These are phyloP conservation scores for Anisognathus igniventris DNA, from an alignment of 2,797 vertebrate species.

Conservation along the genomic window DNA sequence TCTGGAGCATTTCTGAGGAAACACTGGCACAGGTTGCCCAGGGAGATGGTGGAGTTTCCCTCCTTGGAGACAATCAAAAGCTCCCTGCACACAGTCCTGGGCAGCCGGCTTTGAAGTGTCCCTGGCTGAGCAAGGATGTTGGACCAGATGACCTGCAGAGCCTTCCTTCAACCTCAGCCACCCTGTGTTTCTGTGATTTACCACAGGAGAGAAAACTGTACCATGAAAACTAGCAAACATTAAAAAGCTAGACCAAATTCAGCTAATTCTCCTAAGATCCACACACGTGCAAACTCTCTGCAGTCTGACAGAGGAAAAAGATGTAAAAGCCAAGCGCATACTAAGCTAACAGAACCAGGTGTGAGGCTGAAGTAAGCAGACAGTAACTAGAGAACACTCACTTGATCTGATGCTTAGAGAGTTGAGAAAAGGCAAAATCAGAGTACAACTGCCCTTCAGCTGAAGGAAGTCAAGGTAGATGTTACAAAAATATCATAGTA, in stretches of 20 bases:
- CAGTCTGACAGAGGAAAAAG: neutral
- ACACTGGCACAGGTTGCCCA: neutral
- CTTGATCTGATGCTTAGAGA: neutral
- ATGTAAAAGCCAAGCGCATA: neutral
- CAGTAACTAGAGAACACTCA: neutral
- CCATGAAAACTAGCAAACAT: neutral
- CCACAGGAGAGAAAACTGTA: neutral
- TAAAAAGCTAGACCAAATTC: neutral
- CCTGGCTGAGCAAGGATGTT: neutral
- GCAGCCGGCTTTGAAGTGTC: accelerated
- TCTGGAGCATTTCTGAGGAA: neutral
- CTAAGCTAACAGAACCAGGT: neutral
- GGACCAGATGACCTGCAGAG: neutral
- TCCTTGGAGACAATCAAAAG: neutral
- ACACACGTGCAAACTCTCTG: neutral
- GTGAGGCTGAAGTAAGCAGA: neutral
- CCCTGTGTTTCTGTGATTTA: neutral
- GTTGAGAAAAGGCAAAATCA: neutral
- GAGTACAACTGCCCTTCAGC: neutral
- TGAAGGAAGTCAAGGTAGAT: neutral
- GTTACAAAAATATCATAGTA: neutral
- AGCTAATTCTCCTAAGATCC: neutral
- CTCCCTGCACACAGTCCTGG: neutral
- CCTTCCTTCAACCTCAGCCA: neutral
- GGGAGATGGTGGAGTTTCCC: neutral